Percentiles rank a stretch among this genome's conserved stretches.
Conservation (phyloP, 2,888 invertebrate species). For the Lasioglossum morio region DNA sequence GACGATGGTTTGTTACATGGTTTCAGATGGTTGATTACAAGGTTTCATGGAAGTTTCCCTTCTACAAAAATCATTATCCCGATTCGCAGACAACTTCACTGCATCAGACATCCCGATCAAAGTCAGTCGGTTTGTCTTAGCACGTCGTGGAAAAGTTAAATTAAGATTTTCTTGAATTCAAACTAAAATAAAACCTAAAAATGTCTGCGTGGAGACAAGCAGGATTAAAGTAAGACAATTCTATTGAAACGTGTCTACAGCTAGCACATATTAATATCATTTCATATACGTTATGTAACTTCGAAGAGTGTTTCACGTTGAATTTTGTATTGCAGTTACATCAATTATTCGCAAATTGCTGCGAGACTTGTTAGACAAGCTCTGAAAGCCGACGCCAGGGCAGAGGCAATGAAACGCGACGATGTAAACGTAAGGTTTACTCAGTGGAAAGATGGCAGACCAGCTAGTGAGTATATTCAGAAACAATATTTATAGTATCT, state of each 20-base stretch:
- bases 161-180: background rate
- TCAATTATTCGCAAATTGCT: constrained; percentile 97
- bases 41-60: background rate
- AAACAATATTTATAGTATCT: background rate
- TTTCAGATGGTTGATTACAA: too few species aligned
- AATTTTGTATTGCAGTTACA: constrained; percentile 90
- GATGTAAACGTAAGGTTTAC: constrained; percentile 92
- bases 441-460: constrained; percentile 95
- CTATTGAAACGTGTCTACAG: background rate
- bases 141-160: background rate
- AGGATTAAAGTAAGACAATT: constrained; percentile 91
- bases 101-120: background rate
- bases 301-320: constrained; percentile 21
- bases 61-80: background rate
- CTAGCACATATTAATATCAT: constrained; percentile 1
- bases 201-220: constrained; percentile 95
- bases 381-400: constrained; percentile 90
- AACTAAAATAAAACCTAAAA: constrained; percentile 80
- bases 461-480: constrained; percentile 89
- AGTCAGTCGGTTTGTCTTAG: background rate
- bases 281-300: constrained; percentile 36
- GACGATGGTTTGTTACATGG: too few species aligned
- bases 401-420: constrained; percentile 91
- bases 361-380: constrained; percentile 93
- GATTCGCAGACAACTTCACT: background rate